Evolutionary conservation across 2,888 invertebrate genomes (phyloP), one percentile per base, ranked within the genome.

Genomic region (Macrophya annulata): DNA sequence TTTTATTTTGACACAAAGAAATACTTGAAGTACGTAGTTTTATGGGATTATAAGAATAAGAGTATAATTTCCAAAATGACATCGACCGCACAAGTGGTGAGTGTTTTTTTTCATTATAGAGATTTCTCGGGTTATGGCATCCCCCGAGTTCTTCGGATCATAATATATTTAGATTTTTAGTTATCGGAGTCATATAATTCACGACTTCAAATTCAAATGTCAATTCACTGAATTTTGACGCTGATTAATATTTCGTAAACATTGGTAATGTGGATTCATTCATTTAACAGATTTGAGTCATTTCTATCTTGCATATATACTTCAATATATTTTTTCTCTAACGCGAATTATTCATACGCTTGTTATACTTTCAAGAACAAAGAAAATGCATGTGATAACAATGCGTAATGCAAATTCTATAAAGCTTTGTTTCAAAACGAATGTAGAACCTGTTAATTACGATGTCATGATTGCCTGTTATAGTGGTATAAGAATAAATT

Each of bases 81-180:
- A 83, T 83, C 83, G 45, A 65, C 83, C 10, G 21, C 68, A 71
- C 83, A 83, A 83, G 83, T 83, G 83, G 83, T 83, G 71, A 83
- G 83, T 48, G 45, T 48, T 45, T 17, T 6, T 15, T 77, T 55
- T 9, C 43, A 21, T 81, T 81, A n/a, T n/a, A 9, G 8, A 59
- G n/a, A 62, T 81, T 43, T 55, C n/a, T 77, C 6, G 31, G 4
- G 25, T 17, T 31, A 31, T 37, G 68, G 37, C 51, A 51, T 51
- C 55, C 4, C 31, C 37, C 25, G 9, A 45, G 6, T 17, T 21
- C 12, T 68, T 37, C 37, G 17, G 6, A 68, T 68, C 17, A 37
- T 37, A 68, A 37, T 68, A 68, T 68, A 55, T 68, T 37, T 37
- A 21, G 17, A 37, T 68, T 37, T 17, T 31, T 8, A 65, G 12